phyloP scores from a whole-genome alignment of 1,140 invertebrate species.

The Sesamia nonagrioides region DNA sequence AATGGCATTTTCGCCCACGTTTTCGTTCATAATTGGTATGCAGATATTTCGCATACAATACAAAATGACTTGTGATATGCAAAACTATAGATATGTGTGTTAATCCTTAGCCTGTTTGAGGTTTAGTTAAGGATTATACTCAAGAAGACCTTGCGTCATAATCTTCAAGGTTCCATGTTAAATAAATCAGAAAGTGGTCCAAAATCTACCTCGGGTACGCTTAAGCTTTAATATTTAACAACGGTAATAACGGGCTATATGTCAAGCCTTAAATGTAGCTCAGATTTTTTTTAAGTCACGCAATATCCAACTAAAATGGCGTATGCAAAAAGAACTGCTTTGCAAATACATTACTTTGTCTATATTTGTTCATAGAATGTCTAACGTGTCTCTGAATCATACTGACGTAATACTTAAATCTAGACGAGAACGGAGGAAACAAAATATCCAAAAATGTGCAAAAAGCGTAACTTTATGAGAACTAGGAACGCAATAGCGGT shows the following conservation, averaged over 20 bases:
- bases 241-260: slow-evolving; percentile 26
- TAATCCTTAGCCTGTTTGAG: slow-evolving; percentile 14
- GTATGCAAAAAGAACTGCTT: slow-evolving; percentile 11
- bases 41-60: slow-evolving; percentile 40
- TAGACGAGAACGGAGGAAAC: slow-evolving; percentile 27
- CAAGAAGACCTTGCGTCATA: not conserved
- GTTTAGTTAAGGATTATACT: not conserved
- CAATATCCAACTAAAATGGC: not conserved
- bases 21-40: slow-evolving; percentile 29
- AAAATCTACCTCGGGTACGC: not conserved
- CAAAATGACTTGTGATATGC: slow-evolving; percentile 24
- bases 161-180: not conserved
- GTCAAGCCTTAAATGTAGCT: slow-evolving; percentile 21
- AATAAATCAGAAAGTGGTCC: not conserved
- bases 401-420: slow-evolving; percentile 56
- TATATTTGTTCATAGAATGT: slow-evolving; percentile 23
- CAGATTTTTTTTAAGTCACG: slow-evolving; percentile 4
- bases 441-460: slow-evolving; percentile 57
- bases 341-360: slow-evolving; percentile 36
- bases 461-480: slow-evolving; percentile 56
- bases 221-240: not conserved
- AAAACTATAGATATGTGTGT: slow-evolving; percentile 26
- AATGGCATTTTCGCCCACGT: slow-evolving; percentile 32
- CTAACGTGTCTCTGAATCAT: slow-evolving; percentile 64
- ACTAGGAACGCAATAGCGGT: slow-evolving; percentile 59